Evolutionary conservation across 2,113 vertebrate species (phyloP).

Genomic region (Caloenas nicobarica): DNA sequence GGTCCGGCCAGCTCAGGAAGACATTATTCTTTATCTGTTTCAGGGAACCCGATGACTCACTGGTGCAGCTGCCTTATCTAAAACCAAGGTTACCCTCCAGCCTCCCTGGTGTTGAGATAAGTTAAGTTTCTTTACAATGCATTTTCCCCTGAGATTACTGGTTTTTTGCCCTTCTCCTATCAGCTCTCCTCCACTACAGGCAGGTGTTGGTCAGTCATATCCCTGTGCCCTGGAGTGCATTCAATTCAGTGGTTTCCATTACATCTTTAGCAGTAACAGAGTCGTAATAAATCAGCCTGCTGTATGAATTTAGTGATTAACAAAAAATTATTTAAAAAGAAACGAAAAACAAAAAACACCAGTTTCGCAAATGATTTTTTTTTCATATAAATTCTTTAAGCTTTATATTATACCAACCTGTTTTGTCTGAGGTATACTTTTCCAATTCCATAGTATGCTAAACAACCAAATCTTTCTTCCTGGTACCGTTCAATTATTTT

Average conservation of each 20-base stretch:
- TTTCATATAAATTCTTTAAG: too few species aligned
- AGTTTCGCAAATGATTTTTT: not conserved
- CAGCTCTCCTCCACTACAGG: not conserved
- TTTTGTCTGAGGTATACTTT: slow-evolving; percentile 88
- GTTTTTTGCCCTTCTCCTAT: not conserved
- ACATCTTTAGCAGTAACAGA: not conserved
- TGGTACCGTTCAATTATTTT: slow-evolving; percentile 79
- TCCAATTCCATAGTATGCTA: slow-evolving; percentile 88
- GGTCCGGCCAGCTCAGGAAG: not conserved
- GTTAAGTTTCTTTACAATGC: not conserved
- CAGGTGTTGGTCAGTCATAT: not conserved
- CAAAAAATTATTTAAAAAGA: not conserved
- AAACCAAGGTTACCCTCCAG: not conserved
- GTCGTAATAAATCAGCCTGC: not conserved
- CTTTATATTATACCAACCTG: slow-evolving; percentile 75
- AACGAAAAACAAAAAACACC: not conserved
- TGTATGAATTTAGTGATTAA: not conserved
- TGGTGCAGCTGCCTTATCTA: not conserved
- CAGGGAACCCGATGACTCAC: not conserved
- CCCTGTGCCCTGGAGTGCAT: not conserved
- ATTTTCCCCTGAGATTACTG: not conserved
- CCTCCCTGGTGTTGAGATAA: not conserved
- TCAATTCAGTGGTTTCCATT: fast-evolving
- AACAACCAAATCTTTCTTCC: slow-evolving; percentile 82
- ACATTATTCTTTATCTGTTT: not conserved